Evolutionary conservation across 2,113 vertebrate species (phyloP).

Genomic region (Chelonoidis abingdonii): DNA sequence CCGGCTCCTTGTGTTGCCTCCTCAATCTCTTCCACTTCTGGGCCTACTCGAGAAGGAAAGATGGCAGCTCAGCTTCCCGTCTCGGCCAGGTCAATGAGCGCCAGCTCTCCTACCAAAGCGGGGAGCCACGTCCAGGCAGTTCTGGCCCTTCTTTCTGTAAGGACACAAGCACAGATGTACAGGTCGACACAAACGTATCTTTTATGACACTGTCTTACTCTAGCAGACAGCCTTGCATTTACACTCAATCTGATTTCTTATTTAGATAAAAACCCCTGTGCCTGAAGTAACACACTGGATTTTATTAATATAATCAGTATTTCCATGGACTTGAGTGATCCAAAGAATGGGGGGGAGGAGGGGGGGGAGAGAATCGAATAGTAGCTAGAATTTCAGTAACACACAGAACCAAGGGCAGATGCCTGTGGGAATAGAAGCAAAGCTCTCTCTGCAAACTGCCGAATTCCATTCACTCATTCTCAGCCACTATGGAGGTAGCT

Average conservation of each 20-base stretch:
- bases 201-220: neutral
- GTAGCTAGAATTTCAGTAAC: neutral
- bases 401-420: neutral
- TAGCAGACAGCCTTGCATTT: neutral
- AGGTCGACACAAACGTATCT: neutral
- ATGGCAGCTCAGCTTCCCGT: neutral
- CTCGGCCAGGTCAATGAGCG: neutral
- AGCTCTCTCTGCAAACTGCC: neutral
- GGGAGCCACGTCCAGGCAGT: too few species aligned
- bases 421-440: neutral
- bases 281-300: neutral
- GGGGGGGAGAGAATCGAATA: too few species aligned
- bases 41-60: neutral
- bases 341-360: neutral
- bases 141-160: neutral
- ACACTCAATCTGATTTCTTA: neutral
- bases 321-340: neutral
- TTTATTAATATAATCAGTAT: neutral
- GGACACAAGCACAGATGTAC: neutral
- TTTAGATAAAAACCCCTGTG: neutral
- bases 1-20: neutral
- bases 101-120: neutral
- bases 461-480: neutral
- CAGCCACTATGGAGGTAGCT: neutral
- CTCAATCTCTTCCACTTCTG: neutral